Evolutionary conservation across 2,797 vertebrate species (phyloP).

Genomic region (Crocidura indochinensis): DNA sequence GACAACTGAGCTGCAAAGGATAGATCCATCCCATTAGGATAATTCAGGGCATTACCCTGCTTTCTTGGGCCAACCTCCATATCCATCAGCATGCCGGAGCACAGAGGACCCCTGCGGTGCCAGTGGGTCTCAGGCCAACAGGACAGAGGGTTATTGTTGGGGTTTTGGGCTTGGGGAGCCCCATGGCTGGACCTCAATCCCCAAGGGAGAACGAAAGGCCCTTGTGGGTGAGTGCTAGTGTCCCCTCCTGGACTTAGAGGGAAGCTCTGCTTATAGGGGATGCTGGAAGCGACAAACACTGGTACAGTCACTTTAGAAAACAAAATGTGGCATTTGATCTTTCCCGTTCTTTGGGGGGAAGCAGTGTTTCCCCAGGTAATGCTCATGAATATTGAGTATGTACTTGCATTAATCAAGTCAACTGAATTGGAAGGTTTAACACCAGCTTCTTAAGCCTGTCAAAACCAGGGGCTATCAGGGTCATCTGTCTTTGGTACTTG

Average conservation of each 20-base stretch:
- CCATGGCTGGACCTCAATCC: not conserved
- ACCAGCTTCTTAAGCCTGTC: no score
- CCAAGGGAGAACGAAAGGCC: not conserved
- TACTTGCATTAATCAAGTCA: no score
- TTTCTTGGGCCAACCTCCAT: not conserved
- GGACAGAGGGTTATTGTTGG: not conserved
- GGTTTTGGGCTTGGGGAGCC: not conserved
- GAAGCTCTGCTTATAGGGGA: not conserved
- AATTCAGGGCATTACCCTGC: not conserved
- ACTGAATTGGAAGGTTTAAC: no score
- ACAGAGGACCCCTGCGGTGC: no score
- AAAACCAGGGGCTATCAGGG: no score
- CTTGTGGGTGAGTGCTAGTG: not conserved
- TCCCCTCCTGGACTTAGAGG: not conserved
- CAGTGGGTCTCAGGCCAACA: not conserved
- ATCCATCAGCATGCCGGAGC: not conserved
- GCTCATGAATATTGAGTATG: no score
- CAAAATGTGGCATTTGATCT: not conserved
- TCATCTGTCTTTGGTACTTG: no score
- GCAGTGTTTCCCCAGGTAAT: no score
- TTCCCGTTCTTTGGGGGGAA: no score
- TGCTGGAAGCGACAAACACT: not conserved
- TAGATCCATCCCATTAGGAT: not conserved
- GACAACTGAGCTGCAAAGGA: not conserved
- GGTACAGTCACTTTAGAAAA: not conserved